Conservation (phyloP, 1,140 invertebrate species). For the Choristoneura fumiferana region DNA sequence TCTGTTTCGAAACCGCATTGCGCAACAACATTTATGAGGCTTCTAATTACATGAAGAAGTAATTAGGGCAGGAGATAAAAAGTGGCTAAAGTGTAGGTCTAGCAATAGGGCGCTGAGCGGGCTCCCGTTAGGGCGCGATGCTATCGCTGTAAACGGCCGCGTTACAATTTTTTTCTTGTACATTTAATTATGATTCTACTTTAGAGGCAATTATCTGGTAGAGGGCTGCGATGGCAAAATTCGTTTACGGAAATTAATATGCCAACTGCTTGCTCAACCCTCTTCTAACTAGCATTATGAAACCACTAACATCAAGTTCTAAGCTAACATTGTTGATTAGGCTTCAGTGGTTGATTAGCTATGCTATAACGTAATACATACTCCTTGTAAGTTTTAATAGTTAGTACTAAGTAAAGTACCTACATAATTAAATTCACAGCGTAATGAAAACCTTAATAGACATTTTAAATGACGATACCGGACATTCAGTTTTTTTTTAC, state of each 20-base stretch:
- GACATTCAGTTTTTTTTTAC: too few relatives aligned
- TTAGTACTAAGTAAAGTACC: too few relatives aligned
- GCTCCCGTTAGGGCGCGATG: not conserved
- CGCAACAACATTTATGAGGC: not conserved
- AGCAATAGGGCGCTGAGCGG: not conserved
- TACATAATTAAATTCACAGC: too few relatives aligned
- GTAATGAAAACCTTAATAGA: too few relatives aligned
- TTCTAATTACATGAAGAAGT: slow-evolving; percentile 15
- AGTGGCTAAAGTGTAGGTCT: not conserved
- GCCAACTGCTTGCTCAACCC: not conserved
- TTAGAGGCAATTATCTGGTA: not conserved
- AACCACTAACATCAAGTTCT: too few relatives aligned
- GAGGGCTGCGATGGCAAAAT: not conserved
- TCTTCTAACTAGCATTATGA: too few relatives aligned
- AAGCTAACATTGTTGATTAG: too few relatives aligned
- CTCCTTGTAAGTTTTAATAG: too few relatives aligned
- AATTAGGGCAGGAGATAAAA: slow-evolving; percentile 6
- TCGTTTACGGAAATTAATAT: not conserved
- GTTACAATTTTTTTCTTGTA: not conserved
- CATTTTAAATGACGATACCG: too few relatives aligned
- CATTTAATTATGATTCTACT: not conserved
- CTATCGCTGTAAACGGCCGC: not conserved
- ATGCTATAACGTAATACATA: too few relatives aligned
- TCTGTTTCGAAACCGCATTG: slow-evolving; percentile 7
- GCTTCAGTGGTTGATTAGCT: too few relatives aligned